Percentiles rank a stretch among this genome's conserved stretches.
Conservation (phyloP, 2,888 invertebrate species). For the Sphaerophoria rueppellii region DNA sequence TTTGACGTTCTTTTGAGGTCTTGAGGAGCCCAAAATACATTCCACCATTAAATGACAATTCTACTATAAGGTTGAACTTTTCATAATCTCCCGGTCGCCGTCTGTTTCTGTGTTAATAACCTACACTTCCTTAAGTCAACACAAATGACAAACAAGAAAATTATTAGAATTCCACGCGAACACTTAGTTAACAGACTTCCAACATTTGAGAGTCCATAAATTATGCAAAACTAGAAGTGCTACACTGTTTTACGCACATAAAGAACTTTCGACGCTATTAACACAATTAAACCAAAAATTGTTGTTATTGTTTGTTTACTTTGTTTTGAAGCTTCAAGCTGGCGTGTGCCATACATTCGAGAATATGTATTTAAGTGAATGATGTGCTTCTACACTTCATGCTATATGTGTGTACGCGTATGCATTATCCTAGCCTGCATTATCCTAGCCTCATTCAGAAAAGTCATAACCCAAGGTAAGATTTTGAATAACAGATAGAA, state of each 20-base stretch:
- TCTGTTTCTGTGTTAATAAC: no score
- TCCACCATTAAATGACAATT: no score
- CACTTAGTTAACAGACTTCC: conserved; percentile 60
- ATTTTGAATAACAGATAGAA: conserved; percentile 48
- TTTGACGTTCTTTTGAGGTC: no score
- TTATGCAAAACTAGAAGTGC: conserved; percentile 53
- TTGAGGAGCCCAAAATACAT: no score
- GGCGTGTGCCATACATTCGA: conserved; percentile 21
- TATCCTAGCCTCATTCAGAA: not conserved
- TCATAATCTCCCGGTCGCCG: no score
- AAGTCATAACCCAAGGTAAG: conserved; percentile 31
- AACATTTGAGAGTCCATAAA: conserved; percentile 62
- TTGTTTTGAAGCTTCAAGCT: not conserved
- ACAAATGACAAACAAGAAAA: conserved; percentile 10
- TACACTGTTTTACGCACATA: not conserved
- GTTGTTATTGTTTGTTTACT: not conserved
- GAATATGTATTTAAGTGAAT: conserved; percentile 55
- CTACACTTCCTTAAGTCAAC: no score
- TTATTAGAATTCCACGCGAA: conserved; percentile 70
- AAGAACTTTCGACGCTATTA: no score
- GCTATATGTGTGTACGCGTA: not conserved
- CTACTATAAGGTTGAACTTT: no score
- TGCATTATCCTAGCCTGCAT: not conserved
- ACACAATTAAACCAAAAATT: no score
- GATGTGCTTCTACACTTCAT: conserved; percentile 27